Evolutionary conservation across 2,888 invertebrate genomes (phyloP).

Genomic region (Ecliptopera silaceata): DNA sequence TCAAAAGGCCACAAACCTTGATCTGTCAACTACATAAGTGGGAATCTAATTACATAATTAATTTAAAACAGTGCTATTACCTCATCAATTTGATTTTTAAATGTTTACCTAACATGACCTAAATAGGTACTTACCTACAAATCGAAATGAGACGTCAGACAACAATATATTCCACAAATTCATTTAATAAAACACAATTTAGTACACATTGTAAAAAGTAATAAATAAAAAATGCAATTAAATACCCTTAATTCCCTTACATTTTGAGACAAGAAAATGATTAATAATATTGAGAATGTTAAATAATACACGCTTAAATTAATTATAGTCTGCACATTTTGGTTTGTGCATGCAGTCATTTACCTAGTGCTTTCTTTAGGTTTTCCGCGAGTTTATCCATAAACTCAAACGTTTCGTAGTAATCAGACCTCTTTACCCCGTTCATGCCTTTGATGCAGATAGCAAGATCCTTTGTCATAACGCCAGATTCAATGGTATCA

Average conservation of each 20-base stretch:
- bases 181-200: conserved; percentile 42
- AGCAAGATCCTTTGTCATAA: conserved; percentile 99
- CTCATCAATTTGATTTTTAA: too few relatives aligned
- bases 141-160: background rate
- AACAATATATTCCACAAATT: conserved; percentile 29
- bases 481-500: conserved; percentile 96
- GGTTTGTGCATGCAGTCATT: conserved; percentile 69
- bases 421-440: conserved; percentile 90
- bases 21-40: background rate
- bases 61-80: too few relatives aligned
- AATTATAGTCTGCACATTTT: conserved; percentile 61
- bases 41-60: background rate
- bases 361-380: conserved; percentile 85
- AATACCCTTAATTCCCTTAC: conserved; percentile 58
- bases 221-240: conserved; percentile 65
- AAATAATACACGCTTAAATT: conserved; percentile 41
- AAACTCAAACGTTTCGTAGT: conserved; percentile 98
- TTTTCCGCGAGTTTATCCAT: conserved; percentile 97
- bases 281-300: conserved; percentile 33
- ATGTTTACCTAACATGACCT: background rate
- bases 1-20: conserved; percentile 1
- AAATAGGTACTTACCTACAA: background rate
- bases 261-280: conserved; percentile 43
- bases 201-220: conserved; percentile 42
- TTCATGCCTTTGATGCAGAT: conserved; percentile 98